Percentiles rank a stretch among this genome's conserved stretches.
These are phyloP conservation scores for Prionace glauca DNA, from an alignment of 2,797 vertebrate species.

Conservation along the genomic window DNA sequence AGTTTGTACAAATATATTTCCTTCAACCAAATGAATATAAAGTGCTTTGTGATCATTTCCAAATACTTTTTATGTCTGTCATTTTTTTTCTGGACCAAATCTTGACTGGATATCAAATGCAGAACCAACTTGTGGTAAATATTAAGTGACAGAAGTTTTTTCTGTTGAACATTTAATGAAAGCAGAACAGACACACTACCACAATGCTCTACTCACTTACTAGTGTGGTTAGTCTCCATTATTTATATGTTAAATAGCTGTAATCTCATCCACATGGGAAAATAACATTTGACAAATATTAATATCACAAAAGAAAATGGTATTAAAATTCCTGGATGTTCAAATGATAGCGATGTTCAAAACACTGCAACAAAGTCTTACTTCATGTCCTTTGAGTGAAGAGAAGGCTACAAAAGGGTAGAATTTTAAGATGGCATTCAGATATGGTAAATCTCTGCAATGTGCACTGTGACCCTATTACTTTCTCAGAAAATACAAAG, in stretches of 20 bases:
- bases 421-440: background rate
- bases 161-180: background rate
- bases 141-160: background rate
- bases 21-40: background rate
- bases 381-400: background rate
- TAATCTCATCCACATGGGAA: conserved; percentile 30
- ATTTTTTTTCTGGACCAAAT: background rate
- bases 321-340: background rate
- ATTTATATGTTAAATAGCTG: background rate
- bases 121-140: background rate
- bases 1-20: background rate
- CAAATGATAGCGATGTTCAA: background rate
- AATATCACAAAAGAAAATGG: background rate
- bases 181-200: background rate
- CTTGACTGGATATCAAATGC: background rate
- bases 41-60: background rate
- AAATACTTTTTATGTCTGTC: background rate
- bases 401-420: background rate
- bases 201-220: background rate
- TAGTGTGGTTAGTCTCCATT: background rate
- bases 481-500: conserved; percentile 6
- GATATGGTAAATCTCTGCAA: background rate
- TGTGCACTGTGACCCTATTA: background rate
- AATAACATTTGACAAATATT: background rate
- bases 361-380: background rate